A percentile compares a stretch with the other conserved stretches of the same genome.
Evolutionary conservation across 2,797 vertebrate species (phyloP).

Genomic region (Protonibea diacanthus): DNA sequence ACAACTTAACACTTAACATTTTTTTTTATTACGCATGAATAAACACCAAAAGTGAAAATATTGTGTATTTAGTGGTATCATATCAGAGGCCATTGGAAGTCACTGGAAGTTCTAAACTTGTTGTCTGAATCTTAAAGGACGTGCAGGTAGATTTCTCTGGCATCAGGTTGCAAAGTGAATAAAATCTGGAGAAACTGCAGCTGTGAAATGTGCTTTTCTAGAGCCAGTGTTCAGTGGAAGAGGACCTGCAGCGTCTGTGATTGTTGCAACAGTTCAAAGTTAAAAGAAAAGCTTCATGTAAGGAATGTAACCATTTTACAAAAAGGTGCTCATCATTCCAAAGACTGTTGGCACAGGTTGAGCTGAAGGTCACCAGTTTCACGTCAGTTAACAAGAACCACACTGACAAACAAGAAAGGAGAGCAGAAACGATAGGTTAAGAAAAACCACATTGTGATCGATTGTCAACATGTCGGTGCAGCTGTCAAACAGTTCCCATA

Average conservation of each 20-base stretch:
- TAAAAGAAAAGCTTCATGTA: background rate
- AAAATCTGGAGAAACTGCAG: no score
- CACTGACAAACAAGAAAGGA: constrained; percentile 54
- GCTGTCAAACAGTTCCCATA: constrained; percentile 36
- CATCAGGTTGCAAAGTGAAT: no score
- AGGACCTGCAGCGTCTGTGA: background rate
- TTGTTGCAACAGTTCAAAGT: background rate
- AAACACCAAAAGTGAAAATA: background rate
- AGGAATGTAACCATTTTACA: background rate
- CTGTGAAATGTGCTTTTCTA: no score
- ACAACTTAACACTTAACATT: background rate
- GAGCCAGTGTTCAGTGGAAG: no score
- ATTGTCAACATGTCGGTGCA: constrained; percentile 34
- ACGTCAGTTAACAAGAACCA: constrained; percentile 47
- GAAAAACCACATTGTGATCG: constrained; percentile 41
- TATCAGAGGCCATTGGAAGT: background rate
- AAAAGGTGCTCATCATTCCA: no score
- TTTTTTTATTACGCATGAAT: background rate
- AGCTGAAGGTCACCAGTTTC: constrained; percentile 57
- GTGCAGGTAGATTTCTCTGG: no score
- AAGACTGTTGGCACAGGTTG: constrained; percentile 34
- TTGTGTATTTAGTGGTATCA: background rate
- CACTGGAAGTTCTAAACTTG: background rate
- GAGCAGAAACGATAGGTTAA: background rate
- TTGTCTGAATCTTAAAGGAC: background rate